Percentiles rank a stretch among this genome's conserved stretches.
phyloP scores from a whole-genome alignment of 1,140 invertebrate species.

The Bombus vancouverensis region DNA sequence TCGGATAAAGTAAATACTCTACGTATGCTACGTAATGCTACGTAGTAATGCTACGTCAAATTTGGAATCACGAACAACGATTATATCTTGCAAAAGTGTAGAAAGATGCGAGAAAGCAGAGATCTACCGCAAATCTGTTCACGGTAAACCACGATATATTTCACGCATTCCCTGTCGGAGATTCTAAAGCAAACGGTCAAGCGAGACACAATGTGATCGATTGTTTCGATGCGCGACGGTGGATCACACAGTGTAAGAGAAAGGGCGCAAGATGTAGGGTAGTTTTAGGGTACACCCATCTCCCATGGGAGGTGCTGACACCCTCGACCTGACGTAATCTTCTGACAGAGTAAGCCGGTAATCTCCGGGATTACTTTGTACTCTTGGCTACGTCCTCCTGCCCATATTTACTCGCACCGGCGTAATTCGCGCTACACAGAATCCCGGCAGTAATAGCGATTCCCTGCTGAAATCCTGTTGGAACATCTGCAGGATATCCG shows the following conservation, averaged over 20 bases:
- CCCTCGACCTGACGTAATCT: slow-evolving; percentile 83
- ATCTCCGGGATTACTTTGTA: slow-evolving; percentile 81
- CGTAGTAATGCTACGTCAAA: not conserved
- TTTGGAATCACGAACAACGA: too few species aligned
- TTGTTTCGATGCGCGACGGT: slow-evolving; percentile 30
- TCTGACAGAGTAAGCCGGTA: slow-evolving; percentile 82
- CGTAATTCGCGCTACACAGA: slow-evolving; percentile 69
- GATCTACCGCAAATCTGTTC: not conserved
- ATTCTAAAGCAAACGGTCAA: not conserved
- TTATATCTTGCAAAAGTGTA: not conserved
- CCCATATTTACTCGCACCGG: slow-evolving; percentile 75
- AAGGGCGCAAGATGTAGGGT: slow-evolving; percentile 31
- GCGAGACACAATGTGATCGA: slow-evolving; percentile 38
- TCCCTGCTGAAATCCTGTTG: slow-evolving; percentile 63
- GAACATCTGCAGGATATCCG: slow-evolving; percentile 66
- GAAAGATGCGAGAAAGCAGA: not conserved
- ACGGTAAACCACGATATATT: not conserved
- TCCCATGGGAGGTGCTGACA: slow-evolving; percentile 78
- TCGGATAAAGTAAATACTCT: too few species aligned
- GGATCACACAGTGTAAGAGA: slow-evolving; percentile 29
- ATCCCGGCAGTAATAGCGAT: slow-evolving; percentile 67
- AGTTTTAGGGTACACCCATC: slow-evolving; percentile 47
- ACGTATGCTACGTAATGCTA: too few species aligned
- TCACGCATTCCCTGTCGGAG: not conserved
- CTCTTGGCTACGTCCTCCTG: slow-evolving; percentile 70